Evolutionary conservation across 2,113 vertebrate species (phyloP).

Genomic region (Tyrannus savana): DNA sequence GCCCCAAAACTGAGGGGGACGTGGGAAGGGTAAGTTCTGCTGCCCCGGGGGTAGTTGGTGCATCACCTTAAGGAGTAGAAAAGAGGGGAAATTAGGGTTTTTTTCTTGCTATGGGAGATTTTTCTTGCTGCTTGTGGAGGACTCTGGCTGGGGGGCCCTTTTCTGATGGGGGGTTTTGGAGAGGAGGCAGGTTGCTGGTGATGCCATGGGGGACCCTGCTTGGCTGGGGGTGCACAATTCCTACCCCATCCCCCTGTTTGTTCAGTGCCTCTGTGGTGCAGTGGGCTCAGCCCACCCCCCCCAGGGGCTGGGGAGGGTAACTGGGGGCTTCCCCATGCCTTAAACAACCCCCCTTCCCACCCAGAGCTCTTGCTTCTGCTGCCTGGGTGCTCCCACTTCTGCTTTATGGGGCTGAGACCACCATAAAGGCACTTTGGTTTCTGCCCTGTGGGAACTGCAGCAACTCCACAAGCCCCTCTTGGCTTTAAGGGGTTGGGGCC

Average conservation of each 20-base stretch:
- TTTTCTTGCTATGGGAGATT: neutral
- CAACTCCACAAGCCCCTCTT: neutral
- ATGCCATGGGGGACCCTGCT: neutral
- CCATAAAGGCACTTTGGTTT: neutral
- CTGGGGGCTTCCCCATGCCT: neutral
- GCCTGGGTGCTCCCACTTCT: neutral
- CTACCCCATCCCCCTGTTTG: neutral
- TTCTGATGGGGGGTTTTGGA: neutral
- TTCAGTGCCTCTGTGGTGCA: rapidly evolving
- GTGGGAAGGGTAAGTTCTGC: neutral
- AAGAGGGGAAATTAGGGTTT: neutral
- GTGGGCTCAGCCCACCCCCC: neutral
- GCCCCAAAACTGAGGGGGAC: neutral
- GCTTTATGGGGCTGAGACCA: neutral
- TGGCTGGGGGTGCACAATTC: rapidly evolving
- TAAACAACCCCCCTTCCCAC: neutral
- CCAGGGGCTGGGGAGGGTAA: neutral
- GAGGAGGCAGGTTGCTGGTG: rapidly evolving
- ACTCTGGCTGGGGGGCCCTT: rapidly evolving
- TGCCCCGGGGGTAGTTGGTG: rapidly evolving
- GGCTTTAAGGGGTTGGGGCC: neutral
- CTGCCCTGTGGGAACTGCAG: neutral
- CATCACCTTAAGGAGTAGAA: neutral
- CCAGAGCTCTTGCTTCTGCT: neutral
- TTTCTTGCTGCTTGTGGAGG: neutral